Evolutionary conservation across 2,113 vertebrate genomes (phyloP).

Genomic region (Numida meleagris): DNA sequence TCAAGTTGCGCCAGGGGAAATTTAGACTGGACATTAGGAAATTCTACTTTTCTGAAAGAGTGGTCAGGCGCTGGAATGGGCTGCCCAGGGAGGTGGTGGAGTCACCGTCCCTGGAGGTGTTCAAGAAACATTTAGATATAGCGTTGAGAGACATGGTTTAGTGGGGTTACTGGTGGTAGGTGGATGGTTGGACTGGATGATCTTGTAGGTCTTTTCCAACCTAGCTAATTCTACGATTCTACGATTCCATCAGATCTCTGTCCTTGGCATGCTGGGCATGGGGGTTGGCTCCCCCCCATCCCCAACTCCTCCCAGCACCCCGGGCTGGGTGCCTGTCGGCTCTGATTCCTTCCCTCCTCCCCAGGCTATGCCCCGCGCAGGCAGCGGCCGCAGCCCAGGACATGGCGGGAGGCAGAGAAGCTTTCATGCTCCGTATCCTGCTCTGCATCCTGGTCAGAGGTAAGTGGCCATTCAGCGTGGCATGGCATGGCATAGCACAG

Average conservation of each 20-base stretch:
- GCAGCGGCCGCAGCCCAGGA: neutral
- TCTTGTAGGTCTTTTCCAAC: too few species aligned
- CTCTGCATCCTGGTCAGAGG: constrained; percentile 67
- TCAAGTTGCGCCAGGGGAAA: too few species aligned
- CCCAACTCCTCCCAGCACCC: neutral
- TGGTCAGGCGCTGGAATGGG: too few species aligned
- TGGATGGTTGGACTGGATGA: too few species aligned
- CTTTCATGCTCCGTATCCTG: constrained; percentile 21
- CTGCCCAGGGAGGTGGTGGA: too few species aligned
- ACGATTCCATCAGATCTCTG: neutral
- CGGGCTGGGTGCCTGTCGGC: neutral
- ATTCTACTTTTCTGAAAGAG: too few species aligned
- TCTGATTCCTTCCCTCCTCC: neutral
- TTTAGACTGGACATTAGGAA: too few species aligned
- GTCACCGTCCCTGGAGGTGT: too few species aligned
- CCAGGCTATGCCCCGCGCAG: neutral
- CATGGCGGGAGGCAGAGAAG: neutral
- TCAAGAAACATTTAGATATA: too few species aligned
- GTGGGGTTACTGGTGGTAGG: too few species aligned
- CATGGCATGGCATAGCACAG: accelerated
- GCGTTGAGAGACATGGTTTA: too few species aligned
- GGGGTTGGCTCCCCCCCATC: neutral
- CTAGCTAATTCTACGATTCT: too few species aligned
- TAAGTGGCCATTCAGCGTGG: accelerated
- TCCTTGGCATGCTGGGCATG: neutral